A percentile compares a stretch with the other conserved stretches of the same genome.
Conservation (phyloP, 2,888 invertebrate genomes). For the Synanthedon myopaeformis region DNA sequence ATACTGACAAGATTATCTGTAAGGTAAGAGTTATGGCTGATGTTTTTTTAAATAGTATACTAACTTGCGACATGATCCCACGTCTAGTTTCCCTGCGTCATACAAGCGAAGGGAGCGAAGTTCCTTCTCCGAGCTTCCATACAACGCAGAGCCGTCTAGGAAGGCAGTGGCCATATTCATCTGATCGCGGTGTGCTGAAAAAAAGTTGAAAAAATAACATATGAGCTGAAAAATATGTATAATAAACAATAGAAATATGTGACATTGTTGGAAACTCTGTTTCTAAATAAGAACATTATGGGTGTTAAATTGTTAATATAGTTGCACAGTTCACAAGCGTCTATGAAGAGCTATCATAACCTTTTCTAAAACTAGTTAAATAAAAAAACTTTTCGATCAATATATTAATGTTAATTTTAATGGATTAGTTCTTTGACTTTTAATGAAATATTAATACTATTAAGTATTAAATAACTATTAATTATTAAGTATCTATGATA, state of each 20-base stretch:
- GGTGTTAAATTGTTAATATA: no score
- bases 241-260: background rate
- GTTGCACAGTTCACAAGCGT: no score
- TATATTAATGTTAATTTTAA: no score
- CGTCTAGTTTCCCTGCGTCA: slow-evolving; percentile 77
- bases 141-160: slow-evolving; percentile 85
- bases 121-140: slow-evolving; percentile 81
- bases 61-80: slow-evolving; percentile 74
- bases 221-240: background rate
- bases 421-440: no score
- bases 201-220: background rate
- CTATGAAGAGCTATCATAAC: no score
- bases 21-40: no score
- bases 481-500: no score
- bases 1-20: no score
- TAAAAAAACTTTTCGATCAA: no score
- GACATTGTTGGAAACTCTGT: background rate
- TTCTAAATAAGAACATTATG: background rate
- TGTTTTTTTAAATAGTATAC: slow-evolving; percentile 9
- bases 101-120: slow-evolving; percentile 77
- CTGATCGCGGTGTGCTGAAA: slow-evolving; percentile 78
- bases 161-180: slow-evolving; percentile 88
- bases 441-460: no score
- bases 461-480: no score
- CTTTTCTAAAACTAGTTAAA: no score